Evolutionary conservation across 2,113 vertebrate species (phyloP), one percentile per base, ranked within the genome.

Genomic region (Oryzias javanicus): DNA sequence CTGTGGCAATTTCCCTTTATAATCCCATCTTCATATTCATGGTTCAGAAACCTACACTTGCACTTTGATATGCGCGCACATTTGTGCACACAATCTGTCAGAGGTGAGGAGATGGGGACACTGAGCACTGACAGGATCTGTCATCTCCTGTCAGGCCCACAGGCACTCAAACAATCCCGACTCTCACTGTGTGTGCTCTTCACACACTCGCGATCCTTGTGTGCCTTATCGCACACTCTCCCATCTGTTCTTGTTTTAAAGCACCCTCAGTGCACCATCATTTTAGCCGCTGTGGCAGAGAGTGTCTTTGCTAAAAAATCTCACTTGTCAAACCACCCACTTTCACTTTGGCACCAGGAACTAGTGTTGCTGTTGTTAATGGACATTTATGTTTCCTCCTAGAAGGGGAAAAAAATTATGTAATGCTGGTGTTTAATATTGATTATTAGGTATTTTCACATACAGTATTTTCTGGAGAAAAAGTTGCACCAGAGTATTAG

Each of bases 171-270:
- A 49, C 41, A 50, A 14, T 49, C 59, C 54, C 53, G 59, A 63
- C 64, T 72, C 70, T 63, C 70, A 64, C 66, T 44, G 69, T 75
- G 64, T 63, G 62, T 58, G 42, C 63, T 74, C 71, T 55, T 73
- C 70, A 70, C 65, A 71, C 67, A 52, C 74, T 48, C 47, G 41
- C 55, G 64, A 70, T 70, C 79, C 78, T 58, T 5, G 49, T 59
- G 70, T 74, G 70, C 73, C 68, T 78, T 51, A 66, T 78, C 74
- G 52, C 83, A 59, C 64, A 27, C 74, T 41, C 76, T 73, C 79
- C 84, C 84, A 85, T 86, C 83, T 89, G 86, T 65, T 78, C 74
- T 60, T 58, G 57, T 77, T 82, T 82, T 81, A 74, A 88, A 81
- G 79, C 85, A 75, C 79, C 73, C 80, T 78, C 56, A 59, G 86